phyloP scores from a whole-genome alignment of 1,140 invertebrate species.

The Aethina tumida region DNA sequence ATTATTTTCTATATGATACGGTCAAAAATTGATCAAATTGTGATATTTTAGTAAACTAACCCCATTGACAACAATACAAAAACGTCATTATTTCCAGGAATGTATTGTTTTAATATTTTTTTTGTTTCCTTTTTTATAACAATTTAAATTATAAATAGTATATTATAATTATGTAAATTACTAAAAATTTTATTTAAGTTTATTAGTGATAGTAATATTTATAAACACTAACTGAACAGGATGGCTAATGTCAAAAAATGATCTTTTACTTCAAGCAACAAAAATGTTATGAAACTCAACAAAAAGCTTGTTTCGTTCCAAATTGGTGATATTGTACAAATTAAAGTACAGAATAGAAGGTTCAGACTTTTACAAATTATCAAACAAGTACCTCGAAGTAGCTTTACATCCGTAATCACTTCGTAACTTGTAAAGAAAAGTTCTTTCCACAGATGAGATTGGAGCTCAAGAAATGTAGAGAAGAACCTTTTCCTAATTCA shows the following conservation, averaged over 20 bases:
- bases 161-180: too few relatives aligned
- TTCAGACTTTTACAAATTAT: conserved; percentile 11
- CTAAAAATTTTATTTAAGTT: too few relatives aligned
- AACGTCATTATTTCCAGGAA: too few relatives aligned
- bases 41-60: too few relatives aligned
- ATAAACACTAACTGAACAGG: conserved; percentile 7
- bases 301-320: conserved; percentile 5
- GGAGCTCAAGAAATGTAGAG: conserved; percentile 14
- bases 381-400: conserved; percentile 13
- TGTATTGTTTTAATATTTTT: too few relatives aligned
- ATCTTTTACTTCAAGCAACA: conserved; percentile 11
- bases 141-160: too few relatives aligned
- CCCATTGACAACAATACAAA: too few relatives aligned
- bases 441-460: conserved; percentile 17
- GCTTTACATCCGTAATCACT: conserved; percentile 16
- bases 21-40: too few relatives aligned
- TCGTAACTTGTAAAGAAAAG: conserved; percentile 17
- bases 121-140: too few relatives aligned
- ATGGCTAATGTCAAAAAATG: conserved; percentile 9
- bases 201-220: too few relatives aligned
- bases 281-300: conserved; percentile 10
- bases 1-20: too few relatives aligned
- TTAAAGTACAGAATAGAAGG: conserved; percentile 4
- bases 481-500: conserved; percentile 16
- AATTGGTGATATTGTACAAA: conserved; percentile 6